Percentiles rank a stretch among this genome's conserved stretches.
phyloP scores from a whole-genome alignment of 2,888 invertebrate genomes.

The Diaperis boleti region DNA sequence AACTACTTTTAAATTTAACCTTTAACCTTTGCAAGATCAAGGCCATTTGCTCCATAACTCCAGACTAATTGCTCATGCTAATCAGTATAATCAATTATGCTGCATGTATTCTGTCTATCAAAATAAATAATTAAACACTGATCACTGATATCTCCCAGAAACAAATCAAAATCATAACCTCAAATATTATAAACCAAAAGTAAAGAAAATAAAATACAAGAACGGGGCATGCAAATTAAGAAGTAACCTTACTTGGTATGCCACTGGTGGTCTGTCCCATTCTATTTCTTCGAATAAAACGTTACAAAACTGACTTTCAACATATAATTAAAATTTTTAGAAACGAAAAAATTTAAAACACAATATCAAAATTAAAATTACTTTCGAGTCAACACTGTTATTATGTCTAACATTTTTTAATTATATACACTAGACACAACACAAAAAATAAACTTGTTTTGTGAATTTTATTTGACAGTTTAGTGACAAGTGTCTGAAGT shows the following conservation, averaged over 20 bases:
- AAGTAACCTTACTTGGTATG: constrained; percentile 53
- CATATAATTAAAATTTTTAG: constrained; percentile 22
- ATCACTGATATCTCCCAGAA: neutral
- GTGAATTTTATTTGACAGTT: constrained; percentile 34
- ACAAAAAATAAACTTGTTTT: constrained; percentile 30
- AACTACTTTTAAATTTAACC: constrained; percentile 9
- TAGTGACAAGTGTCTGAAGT: constrained; percentile 17
- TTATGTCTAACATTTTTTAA: constrained; percentile 10
- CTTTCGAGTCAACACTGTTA: constrained; percentile 1
- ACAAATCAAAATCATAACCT: constrained; percentile 33
- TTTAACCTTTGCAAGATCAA: constrained; percentile 11
- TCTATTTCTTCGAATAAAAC: constrained; percentile 32
- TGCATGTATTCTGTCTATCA: neutral
- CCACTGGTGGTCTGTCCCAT: constrained; percentile 57
- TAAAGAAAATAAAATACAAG: constrained; percentile 11
- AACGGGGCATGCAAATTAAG: constrained; percentile 32
- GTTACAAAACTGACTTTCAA: constrained; percentile 25
- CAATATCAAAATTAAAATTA: constrained; percentile 1
- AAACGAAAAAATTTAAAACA: constrained; percentile 16
- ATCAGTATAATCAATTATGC: neutral
- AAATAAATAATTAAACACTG: neutral
- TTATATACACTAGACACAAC: constrained; percentile 11
- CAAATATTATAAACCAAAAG: constrained; percentile 23
- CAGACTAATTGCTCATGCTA: neutral
- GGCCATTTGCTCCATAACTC: neutral